These are phyloP conservation scores for Crotalus horridus DNA, from an alignment of 2,113 vertebrate genomes.

Conservation along the genomic window DNA sequence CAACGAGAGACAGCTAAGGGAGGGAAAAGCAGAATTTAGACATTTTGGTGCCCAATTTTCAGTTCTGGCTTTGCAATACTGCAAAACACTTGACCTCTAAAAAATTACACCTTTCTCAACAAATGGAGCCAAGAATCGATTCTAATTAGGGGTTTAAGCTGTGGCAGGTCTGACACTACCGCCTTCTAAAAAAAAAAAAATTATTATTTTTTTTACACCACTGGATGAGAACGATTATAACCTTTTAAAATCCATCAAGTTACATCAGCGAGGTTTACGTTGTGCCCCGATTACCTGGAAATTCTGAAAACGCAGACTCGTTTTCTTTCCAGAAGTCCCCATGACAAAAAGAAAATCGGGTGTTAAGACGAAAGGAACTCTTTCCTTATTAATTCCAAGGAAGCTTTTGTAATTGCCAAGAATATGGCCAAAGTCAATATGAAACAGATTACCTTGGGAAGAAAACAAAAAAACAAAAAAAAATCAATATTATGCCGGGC, in stretches of 20 bases:
- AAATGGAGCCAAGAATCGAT: too few species aligned
- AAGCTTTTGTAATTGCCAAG: constrained; percentile 99
- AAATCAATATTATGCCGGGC: constrained; percentile 37
- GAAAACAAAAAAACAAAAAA: background rate
- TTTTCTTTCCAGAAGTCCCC: constrained; percentile 94
- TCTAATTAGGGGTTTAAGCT: too few species aligned
- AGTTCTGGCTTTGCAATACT: too few species aligned
- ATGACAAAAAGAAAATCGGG: constrained; percentile 98
- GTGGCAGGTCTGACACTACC: background rate
- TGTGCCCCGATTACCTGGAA: constrained; percentile 83
- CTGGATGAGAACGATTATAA: background rate
- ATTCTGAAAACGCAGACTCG: constrained; percentile 90
- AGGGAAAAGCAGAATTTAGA: too few species aligned
- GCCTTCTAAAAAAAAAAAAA: background rate
- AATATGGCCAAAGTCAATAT: constrained; percentile 99
- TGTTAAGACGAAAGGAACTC: constrained; percentile 96
- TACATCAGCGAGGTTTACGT: background rate
- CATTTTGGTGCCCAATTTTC: too few species aligned
- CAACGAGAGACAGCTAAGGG: too few species aligned
- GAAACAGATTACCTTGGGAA: constrained; percentile 91
- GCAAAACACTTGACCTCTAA: too few species aligned
- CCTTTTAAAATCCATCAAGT: background rate
- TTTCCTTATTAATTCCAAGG: constrained; percentile 96
- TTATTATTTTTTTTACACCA: background rate
- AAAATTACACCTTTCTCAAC: too few species aligned